Conservation (phyloP, 2,888 invertebrate genomes). For the Nesidiocoris tenuis region DNA sequence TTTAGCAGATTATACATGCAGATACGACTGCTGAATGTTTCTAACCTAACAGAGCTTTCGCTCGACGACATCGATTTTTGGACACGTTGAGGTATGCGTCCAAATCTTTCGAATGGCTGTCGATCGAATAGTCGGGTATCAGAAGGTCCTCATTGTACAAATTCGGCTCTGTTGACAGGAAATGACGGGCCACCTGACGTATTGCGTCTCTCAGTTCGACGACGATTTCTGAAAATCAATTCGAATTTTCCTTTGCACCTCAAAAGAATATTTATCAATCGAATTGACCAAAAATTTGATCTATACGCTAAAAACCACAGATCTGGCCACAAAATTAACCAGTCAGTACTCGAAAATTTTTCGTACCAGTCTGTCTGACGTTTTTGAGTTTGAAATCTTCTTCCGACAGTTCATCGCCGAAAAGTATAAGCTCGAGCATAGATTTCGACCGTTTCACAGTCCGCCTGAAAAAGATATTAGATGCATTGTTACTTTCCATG, state of each 20-base stretch:
- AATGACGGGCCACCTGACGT: conserved; percentile 89
- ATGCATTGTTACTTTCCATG: no score
- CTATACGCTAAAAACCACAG: no score
- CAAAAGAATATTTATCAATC: no score
- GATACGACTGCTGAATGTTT: no score
- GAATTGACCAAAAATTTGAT: no score
- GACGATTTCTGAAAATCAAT: conserved; percentile 72
- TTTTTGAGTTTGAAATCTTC: conserved; percentile 92
- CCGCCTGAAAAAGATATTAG: conserved; percentile 59
- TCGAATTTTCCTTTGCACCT: no score
- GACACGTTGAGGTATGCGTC: conserved; percentile 93
- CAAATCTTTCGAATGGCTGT: conserved; percentile 91
- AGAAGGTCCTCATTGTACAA: conserved; percentile 73
- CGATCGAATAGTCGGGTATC: conserved; percentile 92
- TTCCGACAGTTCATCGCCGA: conserved; percentile 74
- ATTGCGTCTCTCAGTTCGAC: conserved; percentile 97
- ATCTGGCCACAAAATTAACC: background rate
- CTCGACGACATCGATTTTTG: conserved; percentile 80
- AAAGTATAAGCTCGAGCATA: conserved; percentile 81
- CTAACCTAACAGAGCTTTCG: conserved; percentile 82
- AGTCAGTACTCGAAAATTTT: no score
- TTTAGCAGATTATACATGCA: no score
- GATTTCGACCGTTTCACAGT: conserved; percentile 90
- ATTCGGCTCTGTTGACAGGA: conserved; percentile 89
- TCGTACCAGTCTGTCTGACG: conserved; percentile 82